phyloP scores from a whole-genome alignment of 1,140 invertebrate genomes.

The Ridgeia piscesae region DNA sequence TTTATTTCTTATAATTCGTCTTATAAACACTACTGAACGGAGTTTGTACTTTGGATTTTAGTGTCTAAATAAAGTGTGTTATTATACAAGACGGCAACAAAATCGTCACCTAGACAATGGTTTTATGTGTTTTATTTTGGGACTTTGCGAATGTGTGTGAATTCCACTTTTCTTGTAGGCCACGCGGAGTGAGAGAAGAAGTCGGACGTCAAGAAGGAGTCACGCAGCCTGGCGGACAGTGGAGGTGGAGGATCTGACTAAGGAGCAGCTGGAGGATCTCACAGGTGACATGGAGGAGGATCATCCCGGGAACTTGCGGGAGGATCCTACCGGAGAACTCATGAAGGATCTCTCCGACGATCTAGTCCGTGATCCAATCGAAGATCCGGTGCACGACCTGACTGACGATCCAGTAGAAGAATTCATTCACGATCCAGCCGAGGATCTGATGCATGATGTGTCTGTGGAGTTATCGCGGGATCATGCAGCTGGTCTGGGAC shows the following conservation, averaged over 20 bases:
- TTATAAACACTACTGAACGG: no score
- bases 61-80: no score
- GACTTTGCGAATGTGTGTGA: no score
- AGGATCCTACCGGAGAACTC: not conserved
- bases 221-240: not conserved
- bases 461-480: not conserved
- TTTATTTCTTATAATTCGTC: no score
- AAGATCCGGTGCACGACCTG: not conserved
- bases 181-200: not conserved
- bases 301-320: not conserved
- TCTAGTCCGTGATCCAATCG: not conserved
- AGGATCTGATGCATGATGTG: not conserved
- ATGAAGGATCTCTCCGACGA: not conserved
- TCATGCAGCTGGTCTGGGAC: not conserved
- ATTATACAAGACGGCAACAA: no score
- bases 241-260: not conserved
- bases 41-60: no score
- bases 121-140: no score
- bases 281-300: not conserved
- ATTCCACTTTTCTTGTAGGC: not conserved
- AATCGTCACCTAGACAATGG: no score
- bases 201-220: not conserved
- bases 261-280: not conserved
- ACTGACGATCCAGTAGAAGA: not conserved
- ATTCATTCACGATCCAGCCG: not conserved